Base-by-base conservation (phyloP, 2,797 vertebrate genomes). In the Gambusia yucatana region DNA sequence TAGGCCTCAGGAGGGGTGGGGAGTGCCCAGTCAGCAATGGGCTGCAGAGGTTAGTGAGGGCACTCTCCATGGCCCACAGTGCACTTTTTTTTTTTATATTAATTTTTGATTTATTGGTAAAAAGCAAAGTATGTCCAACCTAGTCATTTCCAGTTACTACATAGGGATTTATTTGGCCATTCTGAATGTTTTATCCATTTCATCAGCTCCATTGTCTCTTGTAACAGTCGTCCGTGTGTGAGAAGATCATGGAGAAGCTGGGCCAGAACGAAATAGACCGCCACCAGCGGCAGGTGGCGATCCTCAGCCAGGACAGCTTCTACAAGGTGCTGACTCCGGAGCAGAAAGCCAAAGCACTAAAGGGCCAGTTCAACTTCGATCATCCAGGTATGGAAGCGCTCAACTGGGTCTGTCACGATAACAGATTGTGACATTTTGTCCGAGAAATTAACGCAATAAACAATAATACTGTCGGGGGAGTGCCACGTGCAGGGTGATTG, bases 291-390 rank as follows among this genome's bases (percentile, higher is more conserved):
- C 97, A 99, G 94, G 98, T 99, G 90, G 98, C 95, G 73, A 98
- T 98, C 39, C 96, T 99, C 83, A 99, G 98, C 92, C 98, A 99
- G 87, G 98, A 99, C 93, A 99, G 98, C 92, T 99, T 99, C 96
- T 99, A 99, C 94, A 96, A 95, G 0, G 97, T 97, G 86, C 96
- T 99, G 80, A 99, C 97, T 13, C 93, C 97, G 0, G 98, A 99
- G 88, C 98, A 99, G 95, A 99, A 99, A 91, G 96, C 96, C 90
- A 98, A 98, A 91, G 98, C 97, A 0, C 87, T 95, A 22, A 99
- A 98, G 93, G 98, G 98, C 88, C 98, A 99, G 83, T 99, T 97
- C 95, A 99, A 99, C 95, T 99, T 99, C 78, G 98, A 99, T 92
- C 98, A 99, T 93, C 98, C 98, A 94, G 98, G 98, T 99, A 91